Evolutionary conservation across 2,113 vertebrate genomes (phyloP).

Genomic region (Tylochromis polylepis): DNA sequence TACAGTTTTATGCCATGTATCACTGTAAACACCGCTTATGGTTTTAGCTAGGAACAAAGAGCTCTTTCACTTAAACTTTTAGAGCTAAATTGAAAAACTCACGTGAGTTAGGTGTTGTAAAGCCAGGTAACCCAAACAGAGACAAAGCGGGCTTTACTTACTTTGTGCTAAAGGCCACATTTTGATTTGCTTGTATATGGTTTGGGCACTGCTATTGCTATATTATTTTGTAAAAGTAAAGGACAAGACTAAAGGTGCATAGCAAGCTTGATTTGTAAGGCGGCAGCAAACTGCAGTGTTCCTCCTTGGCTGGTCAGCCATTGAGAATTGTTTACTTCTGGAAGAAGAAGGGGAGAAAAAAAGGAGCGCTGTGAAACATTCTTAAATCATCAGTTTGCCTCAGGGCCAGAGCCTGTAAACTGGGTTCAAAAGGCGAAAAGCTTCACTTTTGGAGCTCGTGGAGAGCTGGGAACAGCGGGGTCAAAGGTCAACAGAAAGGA

Average conservation of each 20-base stretch:
- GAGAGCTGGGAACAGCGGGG: slow-evolving; percentile 16
- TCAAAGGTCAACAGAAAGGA: slow-evolving; percentile 55
- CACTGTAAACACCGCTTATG: not conserved
- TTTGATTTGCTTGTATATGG: not conserved
- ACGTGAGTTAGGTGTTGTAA: not conserved
- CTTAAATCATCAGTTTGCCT: slow-evolving; percentile 27
- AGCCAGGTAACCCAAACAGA: not conserved
- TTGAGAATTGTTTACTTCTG: slow-evolving; percentile 21
- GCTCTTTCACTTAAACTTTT: not conserved
- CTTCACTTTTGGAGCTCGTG: slow-evolving; percentile 9
- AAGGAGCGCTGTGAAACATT: not conserved
- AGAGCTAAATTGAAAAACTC: not conserved
- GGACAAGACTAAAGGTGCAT: not conserved
- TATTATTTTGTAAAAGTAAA: not conserved
- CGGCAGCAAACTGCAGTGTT: slow-evolving; percentile 10
- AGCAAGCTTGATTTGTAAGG: slow-evolving; percentile 46
- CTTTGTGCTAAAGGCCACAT: not conserved
- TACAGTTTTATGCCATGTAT: not conserved
- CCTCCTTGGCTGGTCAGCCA: slow-evolving; percentile 27
- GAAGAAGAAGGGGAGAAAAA: not conserved
- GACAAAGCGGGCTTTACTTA: not conserved
- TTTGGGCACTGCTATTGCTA: not conserved
- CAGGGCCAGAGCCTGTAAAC: slow-evolving; percentile 9
- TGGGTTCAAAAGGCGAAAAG: slow-evolving; percentile 36
- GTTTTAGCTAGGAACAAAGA: not conserved